phyloP scores from a whole-genome alignment of 1,140 invertebrate genomes.

The Ylistrum balloti region DNA sequence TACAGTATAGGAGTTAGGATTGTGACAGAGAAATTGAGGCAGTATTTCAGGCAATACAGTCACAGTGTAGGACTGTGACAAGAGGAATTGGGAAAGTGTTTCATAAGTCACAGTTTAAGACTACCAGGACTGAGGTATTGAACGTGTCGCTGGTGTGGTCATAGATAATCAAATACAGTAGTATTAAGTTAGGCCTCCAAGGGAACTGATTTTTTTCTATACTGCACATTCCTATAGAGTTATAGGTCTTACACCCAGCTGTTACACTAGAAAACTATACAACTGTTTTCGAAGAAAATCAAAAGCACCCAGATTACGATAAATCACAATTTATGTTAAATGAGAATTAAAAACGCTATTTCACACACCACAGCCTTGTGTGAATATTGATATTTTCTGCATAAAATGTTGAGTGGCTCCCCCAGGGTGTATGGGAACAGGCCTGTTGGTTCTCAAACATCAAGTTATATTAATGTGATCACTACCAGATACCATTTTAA shows the following conservation, averaged over 20 bases:
- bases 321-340: not conserved
- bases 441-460: not conserved
- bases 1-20: too few relatives aligned
- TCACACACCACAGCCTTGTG: not conserved
- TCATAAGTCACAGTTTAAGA: too few relatives aligned
- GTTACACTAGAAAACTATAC: not conserved
- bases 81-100: too few relatives aligned
- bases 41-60: too few relatives aligned
- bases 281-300: constrained; percentile 28
- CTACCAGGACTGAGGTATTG: too few relatives aligned
- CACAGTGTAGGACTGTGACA: too few relatives aligned
- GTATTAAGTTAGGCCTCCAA: too few relatives aligned
- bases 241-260: not conserved
- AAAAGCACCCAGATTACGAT: not conserved
- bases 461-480: not conserved
- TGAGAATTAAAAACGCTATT: not conserved
- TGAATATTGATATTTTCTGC: not conserved
- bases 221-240: not conserved
- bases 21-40: too few relatives aligned
- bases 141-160: too few relatives aligned
- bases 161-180: too few relatives aligned
- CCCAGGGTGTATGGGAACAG: not conserved
- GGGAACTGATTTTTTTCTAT: too few relatives aligned
- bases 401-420: not conserved
- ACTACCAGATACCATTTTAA: not conserved